These are phyloP conservation scores for Leuctra nigra DNA, from an alignment of 2,888 invertebrate species.

Conservation along the genomic window DNA sequence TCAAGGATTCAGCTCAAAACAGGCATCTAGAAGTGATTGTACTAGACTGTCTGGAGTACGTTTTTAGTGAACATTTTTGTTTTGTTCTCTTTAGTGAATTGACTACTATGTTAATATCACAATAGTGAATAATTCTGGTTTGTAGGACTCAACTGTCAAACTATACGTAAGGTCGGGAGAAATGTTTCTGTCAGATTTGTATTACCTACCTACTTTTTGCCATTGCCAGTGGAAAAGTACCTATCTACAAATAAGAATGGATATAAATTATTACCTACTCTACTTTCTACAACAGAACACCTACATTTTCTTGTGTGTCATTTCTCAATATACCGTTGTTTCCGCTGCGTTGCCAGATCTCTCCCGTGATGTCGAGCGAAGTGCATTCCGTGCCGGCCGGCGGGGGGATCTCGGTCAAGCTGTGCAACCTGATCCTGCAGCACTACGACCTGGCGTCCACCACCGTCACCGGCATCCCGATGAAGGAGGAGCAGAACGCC, in stretches of 20 bases:
- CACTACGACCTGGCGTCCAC: slow-evolving; percentile 93
- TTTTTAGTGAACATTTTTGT: not conserved
- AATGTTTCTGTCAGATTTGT: too few relatives aligned
- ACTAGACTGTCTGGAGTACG: not conserved
- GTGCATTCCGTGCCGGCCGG: slow-evolving; percentile 65
- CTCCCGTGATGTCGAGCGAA: slow-evolving; percentile 66
- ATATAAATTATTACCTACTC: too few relatives aligned
- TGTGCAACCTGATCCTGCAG: slow-evolving; percentile 67
- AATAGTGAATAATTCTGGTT: too few relatives aligned
- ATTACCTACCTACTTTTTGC: too few relatives aligned
- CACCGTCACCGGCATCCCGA: slow-evolving; percentile 96
- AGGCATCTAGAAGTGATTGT: not conserved
- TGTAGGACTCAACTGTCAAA: too few relatives aligned
- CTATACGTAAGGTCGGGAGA: too few relatives aligned
- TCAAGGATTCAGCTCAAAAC: not conserved
- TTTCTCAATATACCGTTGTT: slow-evolving; percentile 9
- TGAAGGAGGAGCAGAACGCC: slow-evolving; percentile 99
- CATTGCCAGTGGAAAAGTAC: too few relatives aligned
- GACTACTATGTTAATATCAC: too few relatives aligned
- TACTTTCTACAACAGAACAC: too few relatives aligned
- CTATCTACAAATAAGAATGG: too few relatives aligned
- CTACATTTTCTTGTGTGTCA: too few relatives aligned
- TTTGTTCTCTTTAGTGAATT: too few relatives aligned
- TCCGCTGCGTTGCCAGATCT: slow-evolving; percentile 47
- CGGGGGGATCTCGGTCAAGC: slow-evolving; percentile 57